Base-by-base conservation (phyloP, 2,113 vertebrate species). In the Ophthalmolycus amberensis region DNA sequence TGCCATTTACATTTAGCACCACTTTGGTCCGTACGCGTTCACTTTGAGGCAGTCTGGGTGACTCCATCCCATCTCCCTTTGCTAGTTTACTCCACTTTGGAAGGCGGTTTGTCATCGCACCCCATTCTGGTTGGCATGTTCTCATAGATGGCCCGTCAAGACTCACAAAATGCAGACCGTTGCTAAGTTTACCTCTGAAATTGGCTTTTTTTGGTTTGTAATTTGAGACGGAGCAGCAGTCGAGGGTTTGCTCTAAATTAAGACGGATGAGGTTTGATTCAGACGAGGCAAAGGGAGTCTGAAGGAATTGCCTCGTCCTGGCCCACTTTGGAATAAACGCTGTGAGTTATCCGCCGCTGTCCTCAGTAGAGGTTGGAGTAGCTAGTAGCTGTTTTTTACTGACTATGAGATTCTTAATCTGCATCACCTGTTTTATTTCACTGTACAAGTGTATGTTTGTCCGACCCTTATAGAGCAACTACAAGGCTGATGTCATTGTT, bases 401-500 rank as follows among this genome's bases (percentile, higher is more conserved):
- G 58, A 66, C 60, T 62, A 56, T 77, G 25, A 59, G 72, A 69
- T 80, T 0, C 52, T 40, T 70, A 76, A 71, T 83, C 82, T 77
- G 59, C 40, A 48, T 22, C 74, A 71, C 74, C 72, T 75, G 77
- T 54, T 54, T 34, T 76, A 27, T 65, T 64, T 71, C 44, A 52
- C 70, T 65, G 46, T 69, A 5, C 42, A 8, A 11, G 6, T 75
- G 71, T 9, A 15, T 77, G 83, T 85, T 71, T 80, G 56, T 10
- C 34, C 6, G 29, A 73, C 71, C 79, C 48, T 80, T 69, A 42
- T 20, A 52, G 82, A 88, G 71, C 34, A 16, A 71, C 76, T 42
- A 72, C 82, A 83, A 42, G 54, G 80, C 84, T 95, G 91, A 95
- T 95, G 95, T 95, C 94, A 94, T 93, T 93, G 94, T 92, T 90